Evolutionary conservation across 2,797 vertebrate species (phyloP).

Genomic region (Epinephelus awoara): DNA sequence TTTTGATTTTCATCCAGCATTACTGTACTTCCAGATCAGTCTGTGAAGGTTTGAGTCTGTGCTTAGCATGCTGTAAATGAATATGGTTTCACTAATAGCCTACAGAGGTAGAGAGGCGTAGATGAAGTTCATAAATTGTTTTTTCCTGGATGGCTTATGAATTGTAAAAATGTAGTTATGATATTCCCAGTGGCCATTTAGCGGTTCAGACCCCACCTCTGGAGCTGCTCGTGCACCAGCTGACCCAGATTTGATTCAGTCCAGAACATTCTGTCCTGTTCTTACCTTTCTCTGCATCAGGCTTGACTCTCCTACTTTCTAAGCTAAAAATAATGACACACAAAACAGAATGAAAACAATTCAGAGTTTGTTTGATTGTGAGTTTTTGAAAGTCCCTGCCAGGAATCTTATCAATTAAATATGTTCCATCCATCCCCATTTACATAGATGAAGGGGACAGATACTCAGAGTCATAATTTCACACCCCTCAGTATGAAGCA

Average conservation of each 20-base stretch:
- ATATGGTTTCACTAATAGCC: conserved; percentile 4
- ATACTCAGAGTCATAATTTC: background rate
- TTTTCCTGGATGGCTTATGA: conserved; percentile 24
- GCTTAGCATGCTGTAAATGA: conserved; percentile 7
- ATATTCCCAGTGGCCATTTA: conserved; percentile 9
- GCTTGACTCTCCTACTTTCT: conserved; percentile 5
- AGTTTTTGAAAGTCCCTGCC: conserved; percentile 1
- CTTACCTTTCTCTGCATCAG: conserved; percentile 11
- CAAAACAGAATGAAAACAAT: background rate
- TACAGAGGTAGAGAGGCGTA: conserved; percentile 3
- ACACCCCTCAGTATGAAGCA: background rate
- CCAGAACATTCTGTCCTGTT: conserved; percentile 57
- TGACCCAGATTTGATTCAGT: conserved; percentile 41
- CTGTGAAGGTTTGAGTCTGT: conserved; percentile 5
- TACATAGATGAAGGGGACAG: background rate
- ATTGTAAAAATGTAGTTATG: background rate
- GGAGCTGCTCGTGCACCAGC: conserved; percentile 29
- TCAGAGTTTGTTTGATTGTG: background rate
- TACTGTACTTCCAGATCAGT: background rate
- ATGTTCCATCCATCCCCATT: background rate
- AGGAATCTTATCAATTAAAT: background rate
- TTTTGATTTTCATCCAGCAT: conserved; percentile 13
- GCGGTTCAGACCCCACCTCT: background rate
- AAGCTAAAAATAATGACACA: background rate
- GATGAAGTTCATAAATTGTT: background rate